phyloP scores from a whole-genome alignment of 2,113 vertebrate species.

The Pao palembangensis region DNA sequence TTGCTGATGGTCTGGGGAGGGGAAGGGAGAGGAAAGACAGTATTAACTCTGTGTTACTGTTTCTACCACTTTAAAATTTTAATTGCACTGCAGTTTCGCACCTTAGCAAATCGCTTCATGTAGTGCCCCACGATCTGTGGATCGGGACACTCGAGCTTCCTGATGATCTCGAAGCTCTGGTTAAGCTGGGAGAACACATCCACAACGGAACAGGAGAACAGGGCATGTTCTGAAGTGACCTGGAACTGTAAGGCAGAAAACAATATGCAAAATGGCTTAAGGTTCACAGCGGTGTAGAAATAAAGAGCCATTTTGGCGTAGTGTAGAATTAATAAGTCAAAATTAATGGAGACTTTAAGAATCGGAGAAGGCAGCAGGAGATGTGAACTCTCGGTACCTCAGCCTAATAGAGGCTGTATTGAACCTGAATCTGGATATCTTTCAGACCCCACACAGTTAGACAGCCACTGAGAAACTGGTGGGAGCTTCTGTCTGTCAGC shows the following conservation, averaged over 20 bases:
- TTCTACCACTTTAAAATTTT: too few species aligned
- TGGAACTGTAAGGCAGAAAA: conserved; percentile 82
- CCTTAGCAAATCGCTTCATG: conserved; percentile 97
- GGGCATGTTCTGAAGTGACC: conserved; percentile 93
- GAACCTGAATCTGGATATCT: conserved; percentile 35
- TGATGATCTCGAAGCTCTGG: conserved; percentile 99
- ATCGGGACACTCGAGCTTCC: conserved; percentile 95
- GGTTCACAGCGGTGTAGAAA: neutral
- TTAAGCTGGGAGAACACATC: conserved; percentile 99
- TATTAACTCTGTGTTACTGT: neutral
- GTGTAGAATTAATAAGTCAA: neutral
- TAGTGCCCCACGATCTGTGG: conserved; percentile 97
- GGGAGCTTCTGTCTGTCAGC: conserved; percentile 35
- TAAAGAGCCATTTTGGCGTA: neutral
- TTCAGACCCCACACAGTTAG: conserved; percentile 20
- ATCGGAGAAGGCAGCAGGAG: conserved; percentile 2
- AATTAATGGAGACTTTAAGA: neutral
- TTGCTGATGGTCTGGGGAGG: conserved; percentile 92
- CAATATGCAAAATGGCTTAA: conserved; percentile 6
- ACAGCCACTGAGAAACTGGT: conserved; percentile 42
- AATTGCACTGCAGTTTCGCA: conserved; percentile 32
- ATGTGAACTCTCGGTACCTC: neutral
- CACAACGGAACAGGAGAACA: conserved; percentile 98
- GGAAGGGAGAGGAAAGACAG: conserved; percentile 1
- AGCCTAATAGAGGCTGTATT: conserved; percentile 20